Conservation (phyloP, 2,113 vertebrate species). For the Orthonyx spaldingii region DNA sequence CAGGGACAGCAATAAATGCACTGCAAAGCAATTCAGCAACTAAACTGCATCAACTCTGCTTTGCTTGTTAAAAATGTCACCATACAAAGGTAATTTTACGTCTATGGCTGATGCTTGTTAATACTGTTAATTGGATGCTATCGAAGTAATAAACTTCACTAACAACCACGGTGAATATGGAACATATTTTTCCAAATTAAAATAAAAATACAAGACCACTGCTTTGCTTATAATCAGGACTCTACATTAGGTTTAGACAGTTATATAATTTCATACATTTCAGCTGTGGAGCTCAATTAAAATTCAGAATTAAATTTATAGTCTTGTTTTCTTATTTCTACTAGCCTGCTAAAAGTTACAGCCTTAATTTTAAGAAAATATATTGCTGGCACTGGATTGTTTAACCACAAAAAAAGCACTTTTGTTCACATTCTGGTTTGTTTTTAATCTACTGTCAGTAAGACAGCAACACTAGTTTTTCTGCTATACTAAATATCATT, state of each 20-base stretch:
- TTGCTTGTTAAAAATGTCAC: not conserved
- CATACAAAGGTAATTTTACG: not conserved
- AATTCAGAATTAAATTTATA: not conserved
- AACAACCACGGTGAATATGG: not conserved
- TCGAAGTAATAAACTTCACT: not conserved
- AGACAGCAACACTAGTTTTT: not conserved
- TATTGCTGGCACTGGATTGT: not conserved
- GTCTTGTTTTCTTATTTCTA: not conserved
- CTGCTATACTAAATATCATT: not conserved
- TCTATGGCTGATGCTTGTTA: not conserved
- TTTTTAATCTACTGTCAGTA: not conserved
- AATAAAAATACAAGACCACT: not conserved
- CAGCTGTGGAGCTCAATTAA: not conserved
- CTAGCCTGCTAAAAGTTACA: not conserved
- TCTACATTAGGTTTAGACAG: not conserved
- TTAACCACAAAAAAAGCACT: not conserved
- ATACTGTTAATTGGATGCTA: conserved; percentile 4
- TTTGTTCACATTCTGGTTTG: not conserved
- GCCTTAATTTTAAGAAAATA: not conserved
- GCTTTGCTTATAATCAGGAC: not conserved
- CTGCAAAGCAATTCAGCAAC: not conserved
- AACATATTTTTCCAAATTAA: not conserved
- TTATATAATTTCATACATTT: not conserved
- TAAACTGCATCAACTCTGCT: not conserved
- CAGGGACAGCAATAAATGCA: not conserved